phyloP scores from a whole-genome alignment of 1,140 invertebrate species.

The Eumeta japonica region DNA sequence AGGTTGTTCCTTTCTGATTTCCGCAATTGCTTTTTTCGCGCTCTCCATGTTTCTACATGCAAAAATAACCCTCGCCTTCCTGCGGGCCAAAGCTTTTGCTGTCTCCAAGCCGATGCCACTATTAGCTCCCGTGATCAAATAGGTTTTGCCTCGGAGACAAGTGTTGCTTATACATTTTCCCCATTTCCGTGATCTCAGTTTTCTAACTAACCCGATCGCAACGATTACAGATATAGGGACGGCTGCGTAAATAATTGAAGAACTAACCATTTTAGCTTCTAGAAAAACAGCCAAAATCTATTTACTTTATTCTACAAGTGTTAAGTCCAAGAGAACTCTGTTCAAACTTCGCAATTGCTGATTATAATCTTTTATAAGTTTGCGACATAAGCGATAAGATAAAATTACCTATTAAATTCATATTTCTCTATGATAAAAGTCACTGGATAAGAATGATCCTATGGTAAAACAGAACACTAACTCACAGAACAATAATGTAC shows the following conservation, averaged over 20 bases:
- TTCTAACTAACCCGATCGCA: conserved; percentile 41
- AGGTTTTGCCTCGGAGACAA: conserved; percentile 54
- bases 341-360: not conserved
- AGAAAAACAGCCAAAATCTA: not conserved
- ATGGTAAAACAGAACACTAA: too few species aligned
- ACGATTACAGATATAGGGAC: conserved; percentile 43
- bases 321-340: not conserved
- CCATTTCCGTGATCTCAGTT: conserved; percentile 46
- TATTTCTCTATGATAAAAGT: too few species aligned
- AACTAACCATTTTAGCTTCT: conserved; percentile 26
- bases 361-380: not conserved
- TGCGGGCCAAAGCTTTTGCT: conserved; percentile 63
- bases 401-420: not conserved
- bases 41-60: conserved; percentile 68
- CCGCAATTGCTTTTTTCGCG: conserved; percentile 60
- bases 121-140: conserved; percentile 78
- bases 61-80: conserved; percentile 71
- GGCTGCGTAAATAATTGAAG: conserved; percentile 33
- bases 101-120: conserved; percentile 79
- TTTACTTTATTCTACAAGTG: not conserved
- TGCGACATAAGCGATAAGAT: not conserved
- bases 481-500: too few species aligned
- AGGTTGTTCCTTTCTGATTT: conserved; percentile 61
- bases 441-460: too few species aligned
- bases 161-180: conserved; percentile 39